phyloP scores from a whole-genome alignment of 2,797 vertebrate species.

The Moxostoma hubbsi region DNA sequence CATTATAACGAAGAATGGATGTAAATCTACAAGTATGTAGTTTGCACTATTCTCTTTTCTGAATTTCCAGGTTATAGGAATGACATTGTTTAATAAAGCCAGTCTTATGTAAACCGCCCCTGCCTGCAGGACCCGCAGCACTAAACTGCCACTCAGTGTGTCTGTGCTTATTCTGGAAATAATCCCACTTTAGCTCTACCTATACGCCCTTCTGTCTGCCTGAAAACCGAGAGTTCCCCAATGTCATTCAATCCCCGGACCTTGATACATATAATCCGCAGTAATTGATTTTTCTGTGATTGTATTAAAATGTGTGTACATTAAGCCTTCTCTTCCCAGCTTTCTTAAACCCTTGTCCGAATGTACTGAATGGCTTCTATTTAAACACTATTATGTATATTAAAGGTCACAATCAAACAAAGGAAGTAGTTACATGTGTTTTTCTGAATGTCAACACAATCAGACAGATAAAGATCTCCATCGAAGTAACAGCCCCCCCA shows the following conservation, averaged over 20 bases:
- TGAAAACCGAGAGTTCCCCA: conserved; percentile 1
- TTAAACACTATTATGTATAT: conserved; percentile 47
- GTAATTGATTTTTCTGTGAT: conserved; percentile 30
- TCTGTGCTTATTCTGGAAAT: conserved; percentile 36
- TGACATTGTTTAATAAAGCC: conserved; percentile 28
- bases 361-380: not conserved
- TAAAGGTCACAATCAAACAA: conserved; percentile 36
- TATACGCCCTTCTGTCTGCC: conserved; percentile 14
- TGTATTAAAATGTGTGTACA: not conserved
- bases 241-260: conserved; percentile 9
- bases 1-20: not conserved
- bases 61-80: not conserved
- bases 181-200: conserved; percentile 39
- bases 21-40: not conserved
- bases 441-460: conserved; percentile 25
- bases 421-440: conserved; percentile 50
- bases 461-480: conserved; percentile 9
- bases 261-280: too few species aligned
- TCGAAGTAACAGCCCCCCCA: not conserved
- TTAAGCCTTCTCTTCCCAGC: not conserved
- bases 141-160: conserved; percentile 15
- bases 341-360: conserved; percentile 3
- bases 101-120: conserved; percentile 28
- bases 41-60: not conserved
- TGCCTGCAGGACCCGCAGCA: not conserved